Base-by-base conservation (phyloP, 2,113 vertebrate species). In the Phylloscopus trochiloides region DNA sequence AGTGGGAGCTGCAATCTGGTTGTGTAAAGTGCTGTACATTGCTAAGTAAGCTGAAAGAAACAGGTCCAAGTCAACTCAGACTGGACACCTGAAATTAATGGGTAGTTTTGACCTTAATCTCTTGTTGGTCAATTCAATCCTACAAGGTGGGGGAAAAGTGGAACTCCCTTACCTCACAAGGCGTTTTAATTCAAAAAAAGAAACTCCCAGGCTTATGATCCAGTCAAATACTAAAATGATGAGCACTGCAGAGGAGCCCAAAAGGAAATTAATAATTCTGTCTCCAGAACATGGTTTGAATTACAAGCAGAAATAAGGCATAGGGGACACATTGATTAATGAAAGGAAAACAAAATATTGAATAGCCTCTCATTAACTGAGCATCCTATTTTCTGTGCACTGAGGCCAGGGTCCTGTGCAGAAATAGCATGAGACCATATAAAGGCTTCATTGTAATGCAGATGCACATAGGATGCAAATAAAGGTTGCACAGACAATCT, bases 261-360 rank as follows among this genome's bases (percentile, higher is more conserved):
- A 76, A 91, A 95, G 72, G 76, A 97, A 96, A 97, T 94, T 95
- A 94, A 82, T 95, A 96, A 93, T 88, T 86, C 91, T 77, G 26
- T 59, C 86, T 92, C 54, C 63, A 83, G 83, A 94, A 86, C 90
- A 88, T 3, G 5, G 55, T 51, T 83, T 70, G 94, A 96, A 93
- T 92, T 92, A 54, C 3, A 18, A 92, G 65, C 42, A 94, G 83
- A 93, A 94, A 74, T 80, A 94, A 95, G 67, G 43, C 88, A 84
- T 40, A 77, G 59, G 91, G 86, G 75, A 94, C 59, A 80, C 72
- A 86, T 11, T 92, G 96, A 94, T 95, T 91, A 97, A 94, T 93
- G 91, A 88, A 94, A 84, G 85, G 76, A 91, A 94, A 97, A 93
- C 95, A 90, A 92, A 90, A 86, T 88, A 90, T 47, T 80, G 91